A percentile compares a stretch with the other conserved stretches of the same genome.
Conservation (phyloP, 2,888 invertebrate genomes). For the Temnothorax rugatulus region DNA sequence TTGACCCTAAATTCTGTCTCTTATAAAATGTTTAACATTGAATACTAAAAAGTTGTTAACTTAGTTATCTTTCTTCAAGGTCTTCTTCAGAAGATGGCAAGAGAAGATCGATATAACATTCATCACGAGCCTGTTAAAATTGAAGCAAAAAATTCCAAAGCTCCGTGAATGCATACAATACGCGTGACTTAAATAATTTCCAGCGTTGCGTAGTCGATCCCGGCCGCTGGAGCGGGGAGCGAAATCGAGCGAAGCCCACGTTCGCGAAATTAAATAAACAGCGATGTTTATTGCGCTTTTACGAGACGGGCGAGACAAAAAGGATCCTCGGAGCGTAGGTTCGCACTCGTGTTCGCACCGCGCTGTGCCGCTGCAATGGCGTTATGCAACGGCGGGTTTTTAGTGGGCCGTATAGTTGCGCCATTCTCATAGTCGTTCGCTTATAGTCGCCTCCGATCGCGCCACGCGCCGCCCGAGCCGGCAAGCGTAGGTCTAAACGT, state of each 20-base stretch:
- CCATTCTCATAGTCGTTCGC: slow-evolving; percentile 76
- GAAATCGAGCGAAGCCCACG: slow-evolving; percentile 25
- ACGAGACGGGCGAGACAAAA: slow-evolving; percentile 53
- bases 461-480: slow-evolving; percentile 38
- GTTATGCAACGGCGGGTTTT: slow-evolving; percentile 84
- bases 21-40: neutral
- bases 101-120: neutral
- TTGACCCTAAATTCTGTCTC: neutral
- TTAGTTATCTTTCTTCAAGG: neutral
- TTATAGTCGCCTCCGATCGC: slow-evolving; percentile 65
- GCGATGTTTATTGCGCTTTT: slow-evolving; percentile 41
- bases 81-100: neutral
- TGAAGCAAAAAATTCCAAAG: neutral
- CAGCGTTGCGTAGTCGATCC: slow-evolving; percentile 8
- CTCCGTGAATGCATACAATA: neutral
- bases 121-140: neutral
- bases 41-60: slow-evolving; percentile 1
- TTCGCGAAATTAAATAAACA: slow-evolving; percentile 51
- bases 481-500: slow-evolving; percentile 37
- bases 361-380: slow-evolving; percentile 28
- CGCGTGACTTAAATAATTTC: neutral
- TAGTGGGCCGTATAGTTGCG: slow-evolving; percentile 85
- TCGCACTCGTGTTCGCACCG: slow-evolving; percentile 50
- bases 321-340: slow-evolving; percentile 65
- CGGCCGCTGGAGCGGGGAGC: neutral